Evolutionary conservation across 2,888 invertebrate species (phyloP), one percentile per base, ranked within the genome.

Genomic region (Euzophera pinguis): DNA sequence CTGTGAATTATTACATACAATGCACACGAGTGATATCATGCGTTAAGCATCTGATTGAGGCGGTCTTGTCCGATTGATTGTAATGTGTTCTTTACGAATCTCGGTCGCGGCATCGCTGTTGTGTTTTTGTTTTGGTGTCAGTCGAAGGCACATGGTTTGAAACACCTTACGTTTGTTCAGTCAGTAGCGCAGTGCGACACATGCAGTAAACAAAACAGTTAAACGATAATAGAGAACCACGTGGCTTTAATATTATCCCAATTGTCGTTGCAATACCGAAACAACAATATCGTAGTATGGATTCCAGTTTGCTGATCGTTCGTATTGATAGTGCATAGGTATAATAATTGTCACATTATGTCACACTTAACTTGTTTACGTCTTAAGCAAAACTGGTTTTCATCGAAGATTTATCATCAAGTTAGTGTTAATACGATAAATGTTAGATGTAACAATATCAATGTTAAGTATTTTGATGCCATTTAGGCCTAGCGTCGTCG

Each of bases 171-270:
- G 62, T 64, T 62, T 63, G 62, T 62, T 53, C 56, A 62, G 65
- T 68, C 70, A 61, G 67, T 73, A 68, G 68, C 73, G 79, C 77
- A 82, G 62, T 83, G 79, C 80, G 78, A 68, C 73, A 69, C 61
- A 70, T 80, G 7, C 7, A 68, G 73, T 81, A 75, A 77, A 81
- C 77, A 77, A 73, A 67, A 57, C 65, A 67, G 62, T 67, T 64
- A 50, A 53, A 54, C 47, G 43, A 52, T 45, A 49, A 50, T 53
- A 29, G 38, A 43, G 10, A 32, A 17, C 17, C 32, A 42, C 32
- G 42, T 32, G 42, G 29, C 16, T 13, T 16, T 9, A 9, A 22
- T 16, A 8, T 35, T 34, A 13, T 27, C 35, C 13, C 12, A 12
- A 7, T 51, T 43, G 50, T 22, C 50, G 8, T 8, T 41, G 10